Base-by-base conservation (phyloP, 2,888 invertebrate species). In the Thelaira solivaga region DNA sequence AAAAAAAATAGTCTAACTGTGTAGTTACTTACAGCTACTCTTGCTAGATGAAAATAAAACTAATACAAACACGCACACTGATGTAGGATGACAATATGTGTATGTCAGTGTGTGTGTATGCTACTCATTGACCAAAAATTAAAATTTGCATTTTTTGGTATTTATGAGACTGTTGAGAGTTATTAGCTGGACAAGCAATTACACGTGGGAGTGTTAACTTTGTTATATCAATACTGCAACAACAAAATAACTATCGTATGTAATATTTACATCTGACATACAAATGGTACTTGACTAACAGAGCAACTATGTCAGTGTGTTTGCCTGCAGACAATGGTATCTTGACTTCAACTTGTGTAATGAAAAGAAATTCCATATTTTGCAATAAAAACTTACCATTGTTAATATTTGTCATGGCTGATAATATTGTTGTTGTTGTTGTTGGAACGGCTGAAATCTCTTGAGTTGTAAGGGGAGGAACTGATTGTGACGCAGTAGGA, bases 161-260 rank as follows among this genome's bases (percentile, higher is more conserved):
- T 86, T 86, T 86, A 86, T 86, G 86, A 86, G 86, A 85, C 86
- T 84, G 86, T 83, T 85, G 86, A 86, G 86, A 86, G 86, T 86
- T 86, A 86, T 86, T 86, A 86, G 86, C 86, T 84, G 86, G 84
- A 86, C 86, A 86, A 85, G 85, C 82, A 67, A 82, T 83, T 81
- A 83, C 83, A 83, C 81, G 83, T 65, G 80, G 85, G 79, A 80
- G 80, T 73, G 76, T 76, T 76, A 78, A 78, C 78, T 78, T 78
- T 74, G 69, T 78, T 78, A 78, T 78, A 74, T 78, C 78, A 78
- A 78, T 78, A 78, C 59, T 51, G 51, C 45, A 61, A 61, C 45
- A 65, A 69, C 59, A 71, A 76, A 71, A 69, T 43, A 41, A 49
- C 45, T 47, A 41, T 29, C 11, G 41, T 31, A n/a, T n/a, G n/a